Evolutionary conservation across 1,140 invertebrate genomes (phyloP), one percentile per base, ranked within the genome.

Genomic region (Ruditapes philippinarum): DNA sequence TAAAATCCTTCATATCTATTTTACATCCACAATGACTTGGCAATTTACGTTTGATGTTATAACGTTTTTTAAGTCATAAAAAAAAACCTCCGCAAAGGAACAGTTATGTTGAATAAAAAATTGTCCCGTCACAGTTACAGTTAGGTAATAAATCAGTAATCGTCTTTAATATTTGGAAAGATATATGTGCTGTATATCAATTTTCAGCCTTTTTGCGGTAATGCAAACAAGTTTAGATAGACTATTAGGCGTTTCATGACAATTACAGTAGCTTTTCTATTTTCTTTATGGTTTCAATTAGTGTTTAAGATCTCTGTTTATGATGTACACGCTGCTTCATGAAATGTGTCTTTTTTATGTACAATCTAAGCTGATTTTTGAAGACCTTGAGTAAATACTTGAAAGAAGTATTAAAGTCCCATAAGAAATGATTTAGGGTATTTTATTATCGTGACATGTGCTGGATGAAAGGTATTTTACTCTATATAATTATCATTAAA

Each of bases 161-260:
- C 65, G 25, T n/a, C n/a, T 70, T 70, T 38, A 70, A 70, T 38
- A 70, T 70, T 38, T 17, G 22, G n/a, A 38, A 38, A 70, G 25
- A 49, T 22, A n/a, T 49, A 31, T 49, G 11, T 51, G 42, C 9
- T 40, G 42, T 51, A 74, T 49, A 74, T 49, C 45, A 54, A 78
- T 54, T 51, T 78, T 31, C 45, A 28, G 45, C 49, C 45, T 38
- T 78, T 57, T 78, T 78, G 74, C 31, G 74, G 74, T 78, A 57
- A 36, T 7, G 11, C 17, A 25, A 51, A 78, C 74, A 78, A 31
- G 17, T 36, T 31, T 36, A 31, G n/a, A 22, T 78, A 78, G 74
- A 78, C 49, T 51, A 25, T 31, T 3, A 51, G 74, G 45, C 49
- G 74, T 54, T 51, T 51, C 1, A 19, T 51, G 45, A 78, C 74